Evolutionary conservation across 2,113 vertebrate species (phyloP), one percentile per base, ranked within the genome.

Genomic region (Ameiurus melas): DNA sequence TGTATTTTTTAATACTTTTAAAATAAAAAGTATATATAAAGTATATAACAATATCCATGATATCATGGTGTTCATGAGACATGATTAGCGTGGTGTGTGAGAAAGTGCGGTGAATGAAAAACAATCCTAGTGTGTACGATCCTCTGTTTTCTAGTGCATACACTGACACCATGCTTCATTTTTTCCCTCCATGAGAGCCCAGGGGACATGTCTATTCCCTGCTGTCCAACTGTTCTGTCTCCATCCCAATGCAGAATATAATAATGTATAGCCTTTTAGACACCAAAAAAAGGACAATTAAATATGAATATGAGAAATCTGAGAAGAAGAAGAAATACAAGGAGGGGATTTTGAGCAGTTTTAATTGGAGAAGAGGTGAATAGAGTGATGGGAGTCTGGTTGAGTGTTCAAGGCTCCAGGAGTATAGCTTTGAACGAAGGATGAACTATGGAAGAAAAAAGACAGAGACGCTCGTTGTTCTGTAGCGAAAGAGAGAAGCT

Each of bases 381-480:
- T 53, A 78, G 70, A 85, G 87, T 58, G 33, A 60, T 57, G 51
- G 19, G 68, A 85, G 81, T 78, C 25, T 51, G 81, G 68, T 51
- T 89, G 87, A 85, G 84, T 57, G 58, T 39, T 58, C 47, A 66
- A 82, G 77, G 68, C 55, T 57, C 84, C 58, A 55, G 75, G 57
- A 73, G 85, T 84, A 66, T 53, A 53, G 47, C 83, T 89, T 85
- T 89, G 78, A 85, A 89, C 51, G 64, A 87, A 20, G 71, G 83
- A 70, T 68, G 51, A 85, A 64, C 87, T 36, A 14, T 16, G 13
- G 16, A 78, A 81, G 78, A 86, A 62, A 79, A 84, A 85, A 87
- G 71, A 89, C 86, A 91, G 85, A 89, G 88, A 47, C 85, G 20
- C 60, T 71, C 85, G 83, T 87, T 89, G 90, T 91, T 87, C 83